Conservation (phyloP, 2,113 vertebrate species). For the Glaucidium brasilianum region DNA sequence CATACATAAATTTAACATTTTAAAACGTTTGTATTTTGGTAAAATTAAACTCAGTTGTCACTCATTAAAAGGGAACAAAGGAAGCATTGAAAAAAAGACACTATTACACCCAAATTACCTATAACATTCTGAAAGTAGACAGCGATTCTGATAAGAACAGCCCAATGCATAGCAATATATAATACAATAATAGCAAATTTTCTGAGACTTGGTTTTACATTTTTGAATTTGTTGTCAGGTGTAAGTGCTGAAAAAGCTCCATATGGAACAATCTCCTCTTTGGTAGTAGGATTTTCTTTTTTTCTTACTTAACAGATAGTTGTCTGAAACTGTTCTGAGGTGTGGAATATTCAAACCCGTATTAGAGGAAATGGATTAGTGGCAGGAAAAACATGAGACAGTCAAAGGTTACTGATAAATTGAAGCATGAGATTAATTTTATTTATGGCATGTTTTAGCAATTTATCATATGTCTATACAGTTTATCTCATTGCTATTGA, state of each 20-base stretch:
- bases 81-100: neutral
- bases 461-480: neutral
- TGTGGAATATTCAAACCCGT: neutral
- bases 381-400: neutral
- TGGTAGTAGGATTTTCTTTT: neutral
- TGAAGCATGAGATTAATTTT: neutral
- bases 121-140: neutral
- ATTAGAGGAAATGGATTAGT: neutral
- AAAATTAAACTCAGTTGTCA: neutral
- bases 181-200: neutral
- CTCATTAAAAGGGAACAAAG: neutral
- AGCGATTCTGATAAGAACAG: neutral
- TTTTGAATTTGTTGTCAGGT: neutral
- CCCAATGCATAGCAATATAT: neutral
- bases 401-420: neutral
- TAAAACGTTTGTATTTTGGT: neutral
- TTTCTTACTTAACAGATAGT: neutral
- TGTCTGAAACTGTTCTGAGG: neutral
- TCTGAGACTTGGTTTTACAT: neutral
- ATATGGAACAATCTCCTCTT: neutral
- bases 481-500: neutral
- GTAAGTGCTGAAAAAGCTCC: neutral
- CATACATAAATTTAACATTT: neutral
- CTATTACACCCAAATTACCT: neutral
- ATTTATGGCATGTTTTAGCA: neutral